These are phyloP conservation scores for Cherax quadricarinatus DNA, from an alignment of 1,140 invertebrate species.

Conservation along the genomic window DNA sequence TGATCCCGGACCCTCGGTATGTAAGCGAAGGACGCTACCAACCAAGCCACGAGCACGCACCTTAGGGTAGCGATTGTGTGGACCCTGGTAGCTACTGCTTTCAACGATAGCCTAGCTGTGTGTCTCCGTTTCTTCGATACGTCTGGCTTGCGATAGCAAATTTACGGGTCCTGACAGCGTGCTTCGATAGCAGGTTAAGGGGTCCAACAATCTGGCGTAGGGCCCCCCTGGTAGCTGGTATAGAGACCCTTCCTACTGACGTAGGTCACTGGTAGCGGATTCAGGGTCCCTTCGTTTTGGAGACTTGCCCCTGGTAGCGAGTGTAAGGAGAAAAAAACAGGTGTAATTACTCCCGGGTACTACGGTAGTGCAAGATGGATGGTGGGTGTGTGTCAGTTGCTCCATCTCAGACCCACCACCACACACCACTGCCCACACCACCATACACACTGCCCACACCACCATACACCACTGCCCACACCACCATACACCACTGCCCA, in stretches of 20 bases:
- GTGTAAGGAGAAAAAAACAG: background rate
- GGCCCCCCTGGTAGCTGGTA: background rate
- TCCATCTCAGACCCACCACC: background rate
- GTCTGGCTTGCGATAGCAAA: too few relatives aligned
- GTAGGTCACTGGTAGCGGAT: background rate
- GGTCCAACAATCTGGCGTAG: too few relatives aligned
- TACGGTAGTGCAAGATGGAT: conserved; percentile 32
- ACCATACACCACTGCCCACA: background rate
- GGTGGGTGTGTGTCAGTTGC: conserved; percentile 9
- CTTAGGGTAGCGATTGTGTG: too few relatives aligned
- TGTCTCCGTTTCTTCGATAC: too few relatives aligned
- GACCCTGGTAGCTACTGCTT: too few relatives aligned
- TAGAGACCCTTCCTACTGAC: too few relatives aligned
- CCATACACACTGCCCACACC: background rate
- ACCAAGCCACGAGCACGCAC: too few relatives aligned
- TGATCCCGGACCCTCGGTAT: too few relatives aligned
- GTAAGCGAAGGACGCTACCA: too few relatives aligned
- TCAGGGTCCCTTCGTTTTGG: background rate
- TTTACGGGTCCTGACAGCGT: too few relatives aligned
- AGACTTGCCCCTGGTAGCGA: background rate
- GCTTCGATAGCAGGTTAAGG: too few relatives aligned
- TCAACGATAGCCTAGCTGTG: too few relatives aligned
- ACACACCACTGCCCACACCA: background rate
- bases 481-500: background rate
- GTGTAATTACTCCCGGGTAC: conserved; percentile 17